Percentiles rank a stretch among this genome's conserved stretches.
Evolutionary conservation across 2,888 invertebrate genomes (phyloP).

Genomic region (Lucinisca nassula): DNA sequence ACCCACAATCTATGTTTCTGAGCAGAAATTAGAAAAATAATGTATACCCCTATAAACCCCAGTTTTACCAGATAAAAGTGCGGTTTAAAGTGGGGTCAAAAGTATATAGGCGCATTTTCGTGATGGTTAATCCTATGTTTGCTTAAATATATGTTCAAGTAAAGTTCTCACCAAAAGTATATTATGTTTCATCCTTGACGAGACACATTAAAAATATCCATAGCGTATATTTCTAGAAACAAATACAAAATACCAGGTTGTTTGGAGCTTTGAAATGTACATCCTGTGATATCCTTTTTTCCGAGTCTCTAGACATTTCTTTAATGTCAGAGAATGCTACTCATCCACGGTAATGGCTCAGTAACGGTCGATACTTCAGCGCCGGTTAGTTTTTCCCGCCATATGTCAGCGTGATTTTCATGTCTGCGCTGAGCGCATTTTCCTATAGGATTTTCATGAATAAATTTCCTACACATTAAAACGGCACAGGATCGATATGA

Average conservation of each 20-base stretch:
- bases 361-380: neutral
- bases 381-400: neutral
- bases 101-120: no score
- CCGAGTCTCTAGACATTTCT: neutral
- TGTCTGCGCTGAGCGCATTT: neutral
- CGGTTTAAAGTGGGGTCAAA: no score
- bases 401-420: neutral
- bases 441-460: neutral
- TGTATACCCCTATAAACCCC: no score
- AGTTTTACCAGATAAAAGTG: no score
- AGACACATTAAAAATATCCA: no score
- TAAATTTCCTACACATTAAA: neutral
- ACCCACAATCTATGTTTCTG: no score
- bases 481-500: neutral
- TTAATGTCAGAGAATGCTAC: neutral
- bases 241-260: neutral
- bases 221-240: no score
- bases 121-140: no score
- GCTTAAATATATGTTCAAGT: no score
- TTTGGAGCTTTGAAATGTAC: neutral
- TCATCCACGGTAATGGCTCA: neutral
- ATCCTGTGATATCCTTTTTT: neutral
- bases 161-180: no score
- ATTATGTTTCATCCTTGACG: no score
- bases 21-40: no score